phyloP scores from a whole-genome alignment of 2,113 vertebrate species.

The Xyrauchen texanus region DNA sequence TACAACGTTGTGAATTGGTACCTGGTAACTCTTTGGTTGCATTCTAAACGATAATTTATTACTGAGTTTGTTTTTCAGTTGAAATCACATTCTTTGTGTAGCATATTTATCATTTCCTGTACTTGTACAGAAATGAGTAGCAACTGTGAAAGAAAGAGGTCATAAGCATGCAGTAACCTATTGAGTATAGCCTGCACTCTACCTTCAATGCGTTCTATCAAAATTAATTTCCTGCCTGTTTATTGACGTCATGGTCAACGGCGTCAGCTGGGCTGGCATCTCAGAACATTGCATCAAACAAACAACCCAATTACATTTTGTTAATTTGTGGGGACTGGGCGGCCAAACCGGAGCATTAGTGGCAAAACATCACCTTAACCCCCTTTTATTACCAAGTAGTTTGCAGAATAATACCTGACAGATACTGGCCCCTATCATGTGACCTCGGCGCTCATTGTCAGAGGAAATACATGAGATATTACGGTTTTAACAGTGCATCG shows the following conservation, averaged over 20 bases:
- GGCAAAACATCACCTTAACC: constrained; percentile 67
- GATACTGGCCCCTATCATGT: background rate
- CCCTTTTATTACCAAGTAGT: constrained; percentile 34
- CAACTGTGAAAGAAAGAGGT: background rate
- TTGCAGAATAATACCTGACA: constrained; percentile 46
- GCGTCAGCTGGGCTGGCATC: constrained; percentile 74
- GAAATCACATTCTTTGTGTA: too few species aligned
- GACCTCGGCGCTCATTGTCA: constrained; percentile 15
- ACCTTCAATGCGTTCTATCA: too few species aligned
- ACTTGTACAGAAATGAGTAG: background rate
- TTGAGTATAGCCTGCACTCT: constrained; percentile 26
- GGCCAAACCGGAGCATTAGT: constrained; percentile 70
- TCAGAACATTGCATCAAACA: constrained; percentile 66
- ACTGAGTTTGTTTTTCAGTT: too few species aligned
- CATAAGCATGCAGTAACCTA: constrained; percentile 3
- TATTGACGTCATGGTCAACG: constrained; percentile 82
- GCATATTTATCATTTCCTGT: background rate
- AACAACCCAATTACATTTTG: constrained; percentile 66
- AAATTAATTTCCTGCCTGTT: constrained; percentile 68
- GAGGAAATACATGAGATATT: constrained; percentile 30
- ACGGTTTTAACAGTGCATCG: constrained; percentile 34
- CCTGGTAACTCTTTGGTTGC: too few species aligned
- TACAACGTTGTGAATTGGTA: too few species aligned
- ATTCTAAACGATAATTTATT: too few species aligned
- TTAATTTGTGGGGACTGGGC: constrained; percentile 66